These are phyloP conservation scores for Choristoneura fumiferana DNA, from an alignment of 1,140 invertebrate genomes.

Conservation along the genomic window DNA sequence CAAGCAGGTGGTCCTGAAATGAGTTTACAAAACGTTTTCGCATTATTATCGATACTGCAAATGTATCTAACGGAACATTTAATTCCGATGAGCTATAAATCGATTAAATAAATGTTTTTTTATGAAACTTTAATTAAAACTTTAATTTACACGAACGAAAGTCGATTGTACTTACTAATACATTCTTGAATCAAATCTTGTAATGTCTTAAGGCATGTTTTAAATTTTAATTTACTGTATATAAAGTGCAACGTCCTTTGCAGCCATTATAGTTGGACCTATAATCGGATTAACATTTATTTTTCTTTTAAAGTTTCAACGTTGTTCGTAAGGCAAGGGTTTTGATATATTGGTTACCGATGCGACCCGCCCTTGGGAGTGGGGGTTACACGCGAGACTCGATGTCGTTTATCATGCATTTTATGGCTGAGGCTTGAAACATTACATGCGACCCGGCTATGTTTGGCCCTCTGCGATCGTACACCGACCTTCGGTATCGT, in stretches of 20 bases:
- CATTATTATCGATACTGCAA: conserved; percentile 57
- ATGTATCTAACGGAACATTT: conserved; percentile 45
- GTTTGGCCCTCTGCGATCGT: conserved; percentile 7
- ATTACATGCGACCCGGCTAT: conserved; percentile 54
- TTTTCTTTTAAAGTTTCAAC: background rate
- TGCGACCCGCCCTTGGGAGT: conserved; percentile 50
- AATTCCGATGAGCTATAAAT: conserved; percentile 19
- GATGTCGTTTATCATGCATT: conserved; percentile 72
- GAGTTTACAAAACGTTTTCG: conserved; percentile 44
- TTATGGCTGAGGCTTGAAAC: conserved; percentile 65
- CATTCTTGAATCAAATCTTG: no score
- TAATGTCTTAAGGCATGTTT: no score
- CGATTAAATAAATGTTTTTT: no score
- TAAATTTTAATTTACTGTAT: no score
- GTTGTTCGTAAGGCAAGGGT: background rate
- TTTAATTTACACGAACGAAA: no score
- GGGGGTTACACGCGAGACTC: conserved; percentile 56
- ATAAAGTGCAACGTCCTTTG: conserved; percentile 6
- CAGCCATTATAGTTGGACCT: conserved; percentile 43
- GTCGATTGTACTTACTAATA: no score
- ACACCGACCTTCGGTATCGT: conserved; percentile 3
- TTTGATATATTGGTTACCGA: conserved; percentile 3
- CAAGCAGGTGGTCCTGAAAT: conserved; percentile 58
- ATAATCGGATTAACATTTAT: background rate
- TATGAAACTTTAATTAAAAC: no score